These are phyloP conservation scores for Desoria tigrina DNA, from an alignment of 2,888 invertebrate genomes.

Conservation along the genomic window DNA sequence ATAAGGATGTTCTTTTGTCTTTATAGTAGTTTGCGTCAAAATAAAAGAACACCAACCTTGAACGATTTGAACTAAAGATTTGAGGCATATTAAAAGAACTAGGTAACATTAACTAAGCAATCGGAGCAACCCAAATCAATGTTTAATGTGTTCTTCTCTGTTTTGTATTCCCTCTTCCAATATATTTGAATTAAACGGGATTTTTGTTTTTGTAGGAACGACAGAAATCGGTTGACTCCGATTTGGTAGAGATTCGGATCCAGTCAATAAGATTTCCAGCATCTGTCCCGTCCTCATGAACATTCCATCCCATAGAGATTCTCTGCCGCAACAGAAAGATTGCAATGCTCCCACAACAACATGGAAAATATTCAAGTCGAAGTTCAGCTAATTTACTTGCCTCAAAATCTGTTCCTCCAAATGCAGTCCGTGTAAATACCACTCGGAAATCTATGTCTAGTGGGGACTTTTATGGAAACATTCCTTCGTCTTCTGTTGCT, in stretches of 20 bases:
- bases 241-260: too few relatives aligned
- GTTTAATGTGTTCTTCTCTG: too few relatives aligned
- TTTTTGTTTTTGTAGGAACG: neutral
- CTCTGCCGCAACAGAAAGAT: neutral
- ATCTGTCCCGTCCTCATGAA: neutral
- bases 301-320: constrained; percentile 5
- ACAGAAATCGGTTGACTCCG: neutral
- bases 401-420: neutral
- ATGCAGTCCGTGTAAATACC: constrained; percentile 1
- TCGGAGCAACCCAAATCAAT: too few relatives aligned
- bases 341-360: constrained; percentile 38
- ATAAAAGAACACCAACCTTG: too few relatives aligned
- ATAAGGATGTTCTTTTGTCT: too few relatives aligned
- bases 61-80: too few relatives aligned
- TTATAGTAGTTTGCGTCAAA: too few relatives aligned
- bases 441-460: constrained; percentile 16
- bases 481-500: neutral
- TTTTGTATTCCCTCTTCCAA: neutral
- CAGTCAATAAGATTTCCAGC: too few relatives aligned
- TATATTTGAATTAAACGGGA: neutral
- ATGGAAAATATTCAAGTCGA: constrained; percentile 17
- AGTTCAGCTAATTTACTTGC: neutral
- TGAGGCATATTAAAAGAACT: too few relatives aligned
- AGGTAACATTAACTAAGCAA: too few relatives aligned
- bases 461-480: neutral